Evolutionary conservation across 2,797 vertebrate species (phyloP).

Genomic region (Poecilia gillii): DNA sequence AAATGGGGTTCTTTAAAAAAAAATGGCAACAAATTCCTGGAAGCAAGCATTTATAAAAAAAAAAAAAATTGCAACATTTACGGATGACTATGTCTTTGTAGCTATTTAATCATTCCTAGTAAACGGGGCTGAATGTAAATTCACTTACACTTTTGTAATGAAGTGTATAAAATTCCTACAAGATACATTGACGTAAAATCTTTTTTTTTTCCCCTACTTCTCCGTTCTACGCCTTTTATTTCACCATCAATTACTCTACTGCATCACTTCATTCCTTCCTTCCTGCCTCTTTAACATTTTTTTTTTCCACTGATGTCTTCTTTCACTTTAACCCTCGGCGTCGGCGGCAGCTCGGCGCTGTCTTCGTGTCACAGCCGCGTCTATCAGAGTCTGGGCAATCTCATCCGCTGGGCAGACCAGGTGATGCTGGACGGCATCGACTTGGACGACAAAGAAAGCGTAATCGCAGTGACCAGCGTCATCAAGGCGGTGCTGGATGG

Average conservation of each 20-base stretch:
- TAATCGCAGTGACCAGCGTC: constrained; percentile 90
- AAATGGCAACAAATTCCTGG: too few relatives aligned
- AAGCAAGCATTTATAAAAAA: too few relatives aligned
- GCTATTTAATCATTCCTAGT: not conserved
- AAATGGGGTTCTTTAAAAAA: too few relatives aligned
- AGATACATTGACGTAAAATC: not conserved
- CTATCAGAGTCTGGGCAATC: constrained; percentile 96
- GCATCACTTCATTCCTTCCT: not conserved
- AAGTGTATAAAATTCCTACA: not conserved
- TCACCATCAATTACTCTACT: not conserved
- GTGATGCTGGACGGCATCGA: constrained; percentile 97
- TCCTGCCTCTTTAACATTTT: not conserved
- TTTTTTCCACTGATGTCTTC: not conserved
- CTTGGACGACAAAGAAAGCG: constrained; percentile 94
- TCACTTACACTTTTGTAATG: not conserved
- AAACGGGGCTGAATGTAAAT: not conserved
- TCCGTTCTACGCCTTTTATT: constrained; percentile 11
- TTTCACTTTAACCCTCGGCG: constrained; percentile 2
- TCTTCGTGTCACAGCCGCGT: constrained; percentile 96
- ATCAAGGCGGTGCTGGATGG: constrained; percentile 98
- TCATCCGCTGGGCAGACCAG: constrained; percentile 98
- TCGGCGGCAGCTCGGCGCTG: constrained; percentile 87
- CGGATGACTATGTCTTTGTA: too few relatives aligned
- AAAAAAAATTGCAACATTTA: too few relatives aligned
- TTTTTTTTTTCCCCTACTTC: not conserved